Conservation (phyloP, 37 sponge, comb jelly and placozoan species). For the Lycopodina hypogea region DNA sequence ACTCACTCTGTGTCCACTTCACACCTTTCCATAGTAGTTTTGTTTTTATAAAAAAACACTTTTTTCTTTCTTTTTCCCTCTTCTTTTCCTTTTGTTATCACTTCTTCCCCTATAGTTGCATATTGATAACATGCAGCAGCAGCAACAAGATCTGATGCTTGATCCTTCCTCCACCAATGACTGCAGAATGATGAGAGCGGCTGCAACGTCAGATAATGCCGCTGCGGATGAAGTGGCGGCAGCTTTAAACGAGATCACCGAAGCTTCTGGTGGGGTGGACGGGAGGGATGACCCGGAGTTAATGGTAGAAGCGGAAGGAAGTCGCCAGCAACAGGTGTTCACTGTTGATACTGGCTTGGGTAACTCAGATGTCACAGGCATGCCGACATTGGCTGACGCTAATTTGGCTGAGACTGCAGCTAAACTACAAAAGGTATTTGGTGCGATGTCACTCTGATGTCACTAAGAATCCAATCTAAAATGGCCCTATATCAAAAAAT, state of each 20-base stretch:
- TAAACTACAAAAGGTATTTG: conserved; percentile 64
- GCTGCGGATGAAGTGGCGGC: conserved; percentile 19
- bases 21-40: too few relatives aligned
- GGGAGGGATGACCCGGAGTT: background rate
- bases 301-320: conserved; percentile 1
- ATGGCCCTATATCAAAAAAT: too few relatives aligned
- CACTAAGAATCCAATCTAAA: too few relatives aligned
- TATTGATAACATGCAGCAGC: conserved; percentile 11
- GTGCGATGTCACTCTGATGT: too few relatives aligned
- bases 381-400: conserved; percentile 74
- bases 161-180: too few relatives aligned
- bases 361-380: conserved; percentile 54
- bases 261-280: background rate
- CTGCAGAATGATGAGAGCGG: background rate
- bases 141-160: background rate
- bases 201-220: background rate
- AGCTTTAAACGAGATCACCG: background rate
- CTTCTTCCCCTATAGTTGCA: background rate
- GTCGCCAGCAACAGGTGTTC: conserved; percentile 60
- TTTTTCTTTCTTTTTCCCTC: background rate
- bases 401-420: conserved; percentile 74
- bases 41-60: too few relatives aligned
- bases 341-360: conserved; percentile 73
- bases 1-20: too few relatives aligned
- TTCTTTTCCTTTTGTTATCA: background rate